phyloP scores from a whole-genome alignment of 92 coral and sea anemone genomes.

The Porites evermanni region DNA sequence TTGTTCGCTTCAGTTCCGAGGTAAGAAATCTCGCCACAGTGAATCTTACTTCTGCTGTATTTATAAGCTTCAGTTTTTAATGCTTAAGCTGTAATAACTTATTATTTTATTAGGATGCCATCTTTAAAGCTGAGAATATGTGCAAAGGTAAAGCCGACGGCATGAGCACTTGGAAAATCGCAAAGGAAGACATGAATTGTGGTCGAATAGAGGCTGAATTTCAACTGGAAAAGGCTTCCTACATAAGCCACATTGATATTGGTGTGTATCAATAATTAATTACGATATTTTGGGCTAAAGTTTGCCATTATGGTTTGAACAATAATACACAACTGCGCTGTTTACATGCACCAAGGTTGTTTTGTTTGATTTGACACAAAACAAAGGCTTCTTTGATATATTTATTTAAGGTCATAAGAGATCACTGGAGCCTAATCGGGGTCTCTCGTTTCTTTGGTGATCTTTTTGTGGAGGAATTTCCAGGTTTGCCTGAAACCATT shows the following conservation, averaged over 20 bases:
- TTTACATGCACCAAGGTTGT: no score
- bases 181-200: constrained; percentile 59
- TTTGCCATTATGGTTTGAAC: no score
- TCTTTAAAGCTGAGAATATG: constrained; percentile 81
- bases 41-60: no score
- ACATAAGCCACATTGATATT: constrained; percentile 81
- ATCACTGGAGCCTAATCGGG: no score
- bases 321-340: no score
- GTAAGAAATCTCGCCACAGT: constrained; percentile 23
- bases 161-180: constrained; percentile 77
- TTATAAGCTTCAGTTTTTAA: background rate
- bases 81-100: background rate
- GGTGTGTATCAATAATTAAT: constrained; percentile 50
- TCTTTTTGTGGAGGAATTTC: no score
- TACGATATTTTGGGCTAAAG: background rate
- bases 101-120: constrained; percentile 58
- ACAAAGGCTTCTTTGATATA: no score
- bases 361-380: no score
- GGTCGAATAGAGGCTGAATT: constrained; percentile 86
- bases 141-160: constrained; percentile 55
- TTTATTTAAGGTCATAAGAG: no score
- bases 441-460: no score
- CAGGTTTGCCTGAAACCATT: no score
- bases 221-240: constrained; percentile 80
- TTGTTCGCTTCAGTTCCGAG: constrained; percentile 86